Evolutionary conservation across 30 jellyfish, hydroid and myxozoan species (phyloP).

Genomic region (Hydractinia echinata): DNA sequence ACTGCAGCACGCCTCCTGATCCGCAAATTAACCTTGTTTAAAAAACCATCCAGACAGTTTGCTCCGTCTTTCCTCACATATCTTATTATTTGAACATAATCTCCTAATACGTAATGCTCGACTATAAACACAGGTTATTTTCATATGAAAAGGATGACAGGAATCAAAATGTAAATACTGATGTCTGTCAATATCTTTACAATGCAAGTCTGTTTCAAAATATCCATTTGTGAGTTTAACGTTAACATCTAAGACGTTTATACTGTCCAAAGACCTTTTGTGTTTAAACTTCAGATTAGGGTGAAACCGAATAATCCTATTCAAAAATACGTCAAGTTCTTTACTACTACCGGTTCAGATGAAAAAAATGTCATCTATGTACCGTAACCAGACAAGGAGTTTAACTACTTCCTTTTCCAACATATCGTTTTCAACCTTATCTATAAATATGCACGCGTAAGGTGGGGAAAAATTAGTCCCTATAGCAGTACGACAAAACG

Average conservation of each 20-base stretch:
- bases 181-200: too few species aligned
- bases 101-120: not conserved
- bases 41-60: too few species aligned
- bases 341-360: not conserved
- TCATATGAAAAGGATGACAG: not conserved
- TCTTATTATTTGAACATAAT: not conserved
- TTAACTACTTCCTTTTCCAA: too few species aligned
- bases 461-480: conserved; percentile 15
- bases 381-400: not conserved
- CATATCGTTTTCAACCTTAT: not conserved
- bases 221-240: not conserved
- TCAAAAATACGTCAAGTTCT: not conserved
- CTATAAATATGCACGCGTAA: not conserved
- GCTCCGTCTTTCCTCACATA: too few species aligned
- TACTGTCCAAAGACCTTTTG: not conserved
- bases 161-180: too few species aligned
- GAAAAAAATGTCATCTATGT: not conserved
- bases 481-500: conserved; percentile 14
- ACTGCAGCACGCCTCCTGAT: too few species aligned
- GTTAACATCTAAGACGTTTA: not conserved
- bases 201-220: too few species aligned
- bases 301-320: too few species aligned
- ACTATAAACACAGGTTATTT: not conserved
- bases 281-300: too few species aligned
- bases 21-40: too few species aligned